phyloP scores from a whole-genome alignment of 1,140 invertebrate genomes.

The Gonioctena quinquepunctata region DNA sequence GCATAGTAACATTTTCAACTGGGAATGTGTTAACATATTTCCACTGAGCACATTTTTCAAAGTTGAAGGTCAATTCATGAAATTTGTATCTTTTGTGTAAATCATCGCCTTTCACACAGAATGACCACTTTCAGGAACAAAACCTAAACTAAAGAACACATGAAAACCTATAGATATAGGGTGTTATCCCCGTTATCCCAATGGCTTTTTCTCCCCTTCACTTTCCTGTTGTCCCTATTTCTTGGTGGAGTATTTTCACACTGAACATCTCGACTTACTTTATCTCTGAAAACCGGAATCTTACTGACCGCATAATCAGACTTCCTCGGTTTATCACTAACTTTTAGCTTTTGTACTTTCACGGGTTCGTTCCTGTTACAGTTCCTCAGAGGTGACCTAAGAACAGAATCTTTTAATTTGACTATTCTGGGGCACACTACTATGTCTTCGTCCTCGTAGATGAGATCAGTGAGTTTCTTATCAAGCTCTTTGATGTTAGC shows the following conservation, averaged over 20 bases:
- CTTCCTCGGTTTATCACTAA: constrained; percentile 49
- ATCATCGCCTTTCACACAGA: too few species aligned
- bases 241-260: constrained; percentile 51
- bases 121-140: neutral
- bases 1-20: too few species aligned
- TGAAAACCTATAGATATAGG: constrained; percentile 22
- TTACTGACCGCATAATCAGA: constrained; percentile 34
- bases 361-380: constrained; percentile 32
- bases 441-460: constrained; percentile 46
- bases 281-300: constrained; percentile 49
- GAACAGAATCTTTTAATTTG: constrained; percentile 21
- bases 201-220: constrained; percentile 33
- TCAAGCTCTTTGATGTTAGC: constrained; percentile 43
- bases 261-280: constrained; percentile 37
- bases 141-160: too few species aligned
- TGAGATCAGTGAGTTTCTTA: constrained; percentile 48
- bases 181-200: constrained; percentile 46
- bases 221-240: constrained; percentile 20
- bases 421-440: constrained; percentile 29
- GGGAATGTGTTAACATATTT: too few species aligned
- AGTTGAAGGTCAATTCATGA: too few species aligned
- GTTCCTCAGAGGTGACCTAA: constrained; percentile 40
- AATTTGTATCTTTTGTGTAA: too few species aligned
- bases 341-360: constrained; percentile 39
- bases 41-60: too few species aligned